Evolutionary conservation across 1,140 invertebrate species (phyloP).

Genomic region (Drosophila saltans): DNA sequence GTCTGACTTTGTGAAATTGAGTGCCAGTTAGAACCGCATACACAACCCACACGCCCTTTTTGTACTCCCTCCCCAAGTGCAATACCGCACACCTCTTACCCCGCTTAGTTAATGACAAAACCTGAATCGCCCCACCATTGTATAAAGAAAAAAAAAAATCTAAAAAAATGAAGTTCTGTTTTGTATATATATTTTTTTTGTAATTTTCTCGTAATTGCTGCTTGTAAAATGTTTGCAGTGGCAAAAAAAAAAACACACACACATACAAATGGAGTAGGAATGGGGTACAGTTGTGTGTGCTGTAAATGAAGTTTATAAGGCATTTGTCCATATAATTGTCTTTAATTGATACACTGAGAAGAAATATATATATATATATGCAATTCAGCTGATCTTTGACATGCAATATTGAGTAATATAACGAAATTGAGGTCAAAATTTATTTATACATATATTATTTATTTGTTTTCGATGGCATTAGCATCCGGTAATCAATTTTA

Average conservation of each 20-base stretch:
- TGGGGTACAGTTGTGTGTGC: conserved; percentile 5
- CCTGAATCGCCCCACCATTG: conserved; percentile 29
- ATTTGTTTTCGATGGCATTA: too few relatives aligned
- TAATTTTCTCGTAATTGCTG: conserved; percentile 9
- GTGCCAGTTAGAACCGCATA: conserved; percentile 42
- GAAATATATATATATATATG: not conserved
- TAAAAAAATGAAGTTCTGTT: conserved; percentile 11
- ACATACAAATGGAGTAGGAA: not conserved
- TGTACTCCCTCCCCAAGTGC: not conserved
- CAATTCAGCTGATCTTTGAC: not conserved
- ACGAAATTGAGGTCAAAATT: not conserved
- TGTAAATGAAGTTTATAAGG: conserved; percentile 9
- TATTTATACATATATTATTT: too few relatives aligned
- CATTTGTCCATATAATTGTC: conserved; percentile 26
- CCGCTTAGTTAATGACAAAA: conserved; percentile 31
- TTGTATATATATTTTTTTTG: not conserved
- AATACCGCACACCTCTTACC: not conserved
- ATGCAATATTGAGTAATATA: not conserved
- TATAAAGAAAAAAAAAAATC: conserved; percentile 9
- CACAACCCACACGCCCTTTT: conserved; percentile 2
- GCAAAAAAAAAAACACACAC: not conserved
- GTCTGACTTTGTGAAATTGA: conserved; percentile 23
- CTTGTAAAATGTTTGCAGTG: conserved; percentile 9
- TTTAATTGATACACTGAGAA: conserved; percentile 20
- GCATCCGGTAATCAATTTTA: too few relatives aligned